These are phyloP conservation scores for Ostrea edulis DNA, from an alignment of 1,140 invertebrate genomes.

Conservation along the genomic window DNA sequence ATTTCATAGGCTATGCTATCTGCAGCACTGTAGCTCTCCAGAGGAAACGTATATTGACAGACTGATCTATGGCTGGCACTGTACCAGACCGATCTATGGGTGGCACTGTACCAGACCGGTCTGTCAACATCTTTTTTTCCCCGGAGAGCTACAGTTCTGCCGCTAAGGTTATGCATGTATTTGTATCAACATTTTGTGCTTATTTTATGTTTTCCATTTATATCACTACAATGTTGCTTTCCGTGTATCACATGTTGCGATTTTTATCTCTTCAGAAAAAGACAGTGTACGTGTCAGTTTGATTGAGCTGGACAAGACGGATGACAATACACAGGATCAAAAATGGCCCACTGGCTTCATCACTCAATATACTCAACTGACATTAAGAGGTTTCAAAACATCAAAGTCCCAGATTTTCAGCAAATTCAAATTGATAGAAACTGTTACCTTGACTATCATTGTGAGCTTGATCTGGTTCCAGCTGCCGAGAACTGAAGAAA, in stretches of 20 bases:
- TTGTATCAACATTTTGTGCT: too few species aligned
- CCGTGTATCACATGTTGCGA: background rate
- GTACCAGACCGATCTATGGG: too few species aligned
- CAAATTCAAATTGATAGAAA: constrained; percentile 90
- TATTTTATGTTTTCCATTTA: too few species aligned
- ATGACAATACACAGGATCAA: constrained; percentile 35
- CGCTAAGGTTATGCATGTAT: too few species aligned
- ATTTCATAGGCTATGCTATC: too few species aligned
- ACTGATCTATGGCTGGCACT: too few species aligned
- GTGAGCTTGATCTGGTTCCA: constrained; percentile 91
- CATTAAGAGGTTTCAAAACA: constrained; percentile 89
- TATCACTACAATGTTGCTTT: background rate
- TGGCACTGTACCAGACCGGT: too few species aligned
- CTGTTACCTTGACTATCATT: constrained; percentile 86
- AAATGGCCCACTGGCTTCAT: constrained; percentile 90
- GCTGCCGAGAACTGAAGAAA: constrained; percentile 87
- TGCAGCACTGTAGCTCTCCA: too few species aligned
- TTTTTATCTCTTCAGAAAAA: constrained; percentile 51
- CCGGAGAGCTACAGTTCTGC: too few species aligned
- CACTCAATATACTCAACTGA: constrained; percentile 89
- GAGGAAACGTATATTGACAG: too few species aligned
- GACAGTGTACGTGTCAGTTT: constrained; percentile 62
- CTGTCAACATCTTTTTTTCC: too few species aligned
- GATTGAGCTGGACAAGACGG: constrained; percentile 56
- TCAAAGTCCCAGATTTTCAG: constrained; percentile 89